Base-by-base conservation (phyloP, 2,888 invertebrate species). In the Neuroscelio doddi region DNA sequence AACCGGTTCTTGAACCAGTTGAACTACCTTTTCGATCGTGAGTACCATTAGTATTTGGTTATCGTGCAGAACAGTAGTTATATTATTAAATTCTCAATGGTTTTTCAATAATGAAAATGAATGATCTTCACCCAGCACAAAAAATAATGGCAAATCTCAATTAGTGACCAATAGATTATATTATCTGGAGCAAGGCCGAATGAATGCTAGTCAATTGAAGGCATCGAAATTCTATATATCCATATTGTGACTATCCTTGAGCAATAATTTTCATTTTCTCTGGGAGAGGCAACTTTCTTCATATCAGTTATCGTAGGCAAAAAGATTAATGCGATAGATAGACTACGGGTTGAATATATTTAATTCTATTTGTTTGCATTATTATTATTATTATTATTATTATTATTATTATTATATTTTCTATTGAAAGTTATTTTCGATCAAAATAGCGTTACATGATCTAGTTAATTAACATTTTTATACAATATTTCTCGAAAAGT, bases 211-310 rank as follows among this genome's bases (percentile, higher is more conserved):
- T 21, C 26, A 29, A 49, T 32, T 36, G 32, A 32, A 16, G 55
- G 32, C 51, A 62, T 56, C 46, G 56, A 63, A 63, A 63, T 56
- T 63, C 56, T 39, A 56, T 55, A 45, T 12, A 9, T 36, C 17
- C 29, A 27, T 53, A 32, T 56, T 45, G 30, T 10, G 34, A 27
- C 50, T 53, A 53, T 46, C 27, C n/a, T 34, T 16, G 26, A 24
- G 36, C 38, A 27, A 41, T 29, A 41, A 64, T 58, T 57, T 58
- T 64, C 64, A 57, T 52, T 64, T 63, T 63, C 56, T 41, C 56
- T 46, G 45, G 55, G 49, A 42, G 56, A 56, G 56, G 46, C 51
- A 55, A 56, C 62, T 63, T 63, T 63, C 62, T 63, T 63, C 56
- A 27, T 46, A 32, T 50, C 51, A 10, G 24, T 41, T 56, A 52